phyloP scores from a whole-genome alignment of 2,113 vertebrate genomes.

The Ciconia maguari region DNA sequence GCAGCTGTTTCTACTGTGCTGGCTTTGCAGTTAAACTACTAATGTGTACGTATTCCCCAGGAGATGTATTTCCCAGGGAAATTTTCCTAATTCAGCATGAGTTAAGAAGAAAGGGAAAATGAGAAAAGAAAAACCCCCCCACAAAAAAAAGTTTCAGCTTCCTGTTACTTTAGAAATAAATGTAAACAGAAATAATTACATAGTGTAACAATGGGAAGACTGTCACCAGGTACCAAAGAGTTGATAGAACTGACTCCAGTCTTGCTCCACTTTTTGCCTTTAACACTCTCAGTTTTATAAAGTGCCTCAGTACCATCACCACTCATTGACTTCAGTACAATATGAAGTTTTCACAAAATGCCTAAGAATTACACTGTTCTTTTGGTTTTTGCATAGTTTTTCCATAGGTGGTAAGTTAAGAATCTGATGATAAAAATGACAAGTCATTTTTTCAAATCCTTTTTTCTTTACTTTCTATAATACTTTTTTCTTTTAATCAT shows the following conservation, averaged over 20 bases:
- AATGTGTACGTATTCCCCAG: neutral
- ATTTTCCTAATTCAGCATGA: neutral
- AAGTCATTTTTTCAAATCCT: neutral
- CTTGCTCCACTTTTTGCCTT: neutral
- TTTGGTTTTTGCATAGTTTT: neutral
- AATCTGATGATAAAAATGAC: neutral
- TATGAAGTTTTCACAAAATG: neutral
- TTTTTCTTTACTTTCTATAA: neutral
- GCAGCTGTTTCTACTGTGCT: constrained; percentile 38
- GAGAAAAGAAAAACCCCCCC: neutral
- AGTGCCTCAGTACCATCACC: fast-evolving
- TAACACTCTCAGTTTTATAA: neutral
- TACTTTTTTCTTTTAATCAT: neutral
- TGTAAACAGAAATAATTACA: neutral
- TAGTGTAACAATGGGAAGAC: neutral
- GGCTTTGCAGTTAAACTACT: constrained; percentile 14
- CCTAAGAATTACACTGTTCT: neutral
- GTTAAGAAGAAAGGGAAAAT: neutral
- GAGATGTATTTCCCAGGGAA: neutral
- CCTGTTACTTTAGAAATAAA: neutral
- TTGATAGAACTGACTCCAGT: neutral
- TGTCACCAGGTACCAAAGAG: neutral
- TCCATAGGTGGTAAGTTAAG: neutral
- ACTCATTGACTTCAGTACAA: neutral
- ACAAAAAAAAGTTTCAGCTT: neutral